These are phyloP conservation scores for Naso thynnoides DNA, from an alignment of 2,797 vertebrate genomes.

Conservation along the genomic window DNA sequence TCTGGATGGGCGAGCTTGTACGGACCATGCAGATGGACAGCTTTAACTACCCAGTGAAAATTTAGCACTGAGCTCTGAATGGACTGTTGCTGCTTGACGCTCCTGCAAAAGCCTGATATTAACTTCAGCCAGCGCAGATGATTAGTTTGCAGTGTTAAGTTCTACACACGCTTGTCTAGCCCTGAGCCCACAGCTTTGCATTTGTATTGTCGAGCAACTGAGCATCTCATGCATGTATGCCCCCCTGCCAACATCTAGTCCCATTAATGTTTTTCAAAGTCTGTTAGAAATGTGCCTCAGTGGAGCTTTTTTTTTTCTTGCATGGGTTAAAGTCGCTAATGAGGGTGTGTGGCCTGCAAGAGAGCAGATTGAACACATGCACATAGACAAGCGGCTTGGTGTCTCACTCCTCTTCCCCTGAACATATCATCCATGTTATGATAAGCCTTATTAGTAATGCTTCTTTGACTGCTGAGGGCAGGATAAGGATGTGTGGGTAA, in stretches of 20 bases:
- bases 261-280: conserved; percentile 79
- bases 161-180: conserved; percentile 58
- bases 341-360: conserved; percentile 76
- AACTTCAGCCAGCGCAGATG: conserved; percentile 43
- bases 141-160: conserved; percentile 58
- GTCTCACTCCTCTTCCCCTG: conserved; percentile 64
- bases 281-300: conserved; percentile 72
- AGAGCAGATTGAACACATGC: conserved; percentile 42
- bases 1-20: conserved; percentile 44
- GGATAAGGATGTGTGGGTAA: conserved; percentile 80
- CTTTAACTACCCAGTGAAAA: conserved; percentile 40
- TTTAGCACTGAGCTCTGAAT: conserved; percentile 36
- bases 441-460: conserved; percentile 85
- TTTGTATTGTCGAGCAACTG: conserved; percentile 68
- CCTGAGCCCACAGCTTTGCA: conserved; percentile 63
- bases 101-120: conserved; percentile 26
- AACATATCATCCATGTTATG: conserved; percentile 82
- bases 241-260: conserved; percentile 67
- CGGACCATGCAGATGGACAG: conserved; percentile 29
- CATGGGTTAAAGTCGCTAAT: conserved; percentile 77
- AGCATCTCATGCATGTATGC: conserved; percentile 61
- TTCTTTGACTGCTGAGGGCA: conserved; percentile 82
- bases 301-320: conserved; percentile 49
- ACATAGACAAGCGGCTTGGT: conserved; percentile 53
- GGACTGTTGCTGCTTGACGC: conserved; percentile 20